Percentiles rank a stretch among this genome's conserved stretches.
Conservation (phyloP, 2,888 invertebrate species). For the Exocentrus adspersus region DNA sequence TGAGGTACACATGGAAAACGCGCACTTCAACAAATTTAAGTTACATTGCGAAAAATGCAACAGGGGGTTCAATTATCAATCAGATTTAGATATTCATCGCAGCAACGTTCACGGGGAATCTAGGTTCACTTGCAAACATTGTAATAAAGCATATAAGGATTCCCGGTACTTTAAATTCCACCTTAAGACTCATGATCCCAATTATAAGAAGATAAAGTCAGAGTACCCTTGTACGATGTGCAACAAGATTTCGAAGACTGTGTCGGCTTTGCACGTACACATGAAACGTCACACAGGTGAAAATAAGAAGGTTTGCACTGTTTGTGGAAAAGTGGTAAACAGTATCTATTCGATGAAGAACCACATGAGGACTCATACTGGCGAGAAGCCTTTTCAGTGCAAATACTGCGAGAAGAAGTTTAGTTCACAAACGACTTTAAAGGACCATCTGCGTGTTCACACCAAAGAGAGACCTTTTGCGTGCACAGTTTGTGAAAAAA, state of each 20-base stretch:
- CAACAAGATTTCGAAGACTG: conserved; percentile 42
- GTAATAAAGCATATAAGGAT: conserved; percentile 48
- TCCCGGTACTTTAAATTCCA: conserved; percentile 43
- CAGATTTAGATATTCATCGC: conserved; percentile 43
- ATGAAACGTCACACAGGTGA: conserved; percentile 44
- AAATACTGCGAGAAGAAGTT: conserved; percentile 43
- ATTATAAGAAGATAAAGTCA: conserved; percentile 38
- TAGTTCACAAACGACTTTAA: conserved; percentile 42
- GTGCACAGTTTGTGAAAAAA: conserved; percentile 33
- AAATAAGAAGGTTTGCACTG: conserved; percentile 45
- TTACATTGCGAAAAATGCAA: conserved; percentile 50
- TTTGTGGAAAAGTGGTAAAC: conserved; percentile 46
- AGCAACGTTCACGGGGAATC: conserved; percentile 36
- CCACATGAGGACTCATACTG: conserved; percentile 51
- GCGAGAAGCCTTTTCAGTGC: conserved; percentile 38
- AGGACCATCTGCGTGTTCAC: conserved; percentile 38
- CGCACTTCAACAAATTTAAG: conserved; percentile 64
- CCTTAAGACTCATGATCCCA: conserved; percentile 41
- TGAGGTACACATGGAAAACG: conserved; percentile 50
- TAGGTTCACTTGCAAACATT: conserved; percentile 39
- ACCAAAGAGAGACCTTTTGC: conserved; percentile 33
- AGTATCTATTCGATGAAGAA: conserved; percentile 41
- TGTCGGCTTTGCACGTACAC: conserved; percentile 41
- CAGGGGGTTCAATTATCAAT: conserved; percentile 45
- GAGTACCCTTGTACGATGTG: no score